Conservation (phyloP, 2,113 vertebrate genomes). For the Melanerpes aurifrons region DNA sequence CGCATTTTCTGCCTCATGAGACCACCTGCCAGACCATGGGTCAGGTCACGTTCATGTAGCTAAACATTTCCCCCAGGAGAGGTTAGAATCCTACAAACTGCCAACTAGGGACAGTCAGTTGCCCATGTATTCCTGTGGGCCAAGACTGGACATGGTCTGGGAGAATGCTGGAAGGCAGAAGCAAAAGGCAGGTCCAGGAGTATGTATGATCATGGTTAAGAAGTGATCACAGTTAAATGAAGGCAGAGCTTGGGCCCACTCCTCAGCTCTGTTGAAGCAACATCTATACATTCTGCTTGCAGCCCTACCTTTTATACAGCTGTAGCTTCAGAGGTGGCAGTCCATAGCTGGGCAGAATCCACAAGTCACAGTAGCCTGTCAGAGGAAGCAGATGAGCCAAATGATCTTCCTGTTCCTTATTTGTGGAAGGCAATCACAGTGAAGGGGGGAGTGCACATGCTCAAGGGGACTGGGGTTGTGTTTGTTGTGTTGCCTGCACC, state of each 20-base stretch:
- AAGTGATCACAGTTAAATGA: background rate
- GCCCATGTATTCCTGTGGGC: background rate
- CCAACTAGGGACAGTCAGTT: background rate
- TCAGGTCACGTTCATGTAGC: background rate
- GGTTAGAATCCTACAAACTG: background rate
- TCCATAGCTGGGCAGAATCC: background rate
- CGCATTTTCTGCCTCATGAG: background rate
- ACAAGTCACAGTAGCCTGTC: background rate
- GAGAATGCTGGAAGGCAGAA: background rate
- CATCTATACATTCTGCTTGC: background rate
- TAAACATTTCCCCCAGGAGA: background rate
- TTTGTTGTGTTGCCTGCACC: background rate
- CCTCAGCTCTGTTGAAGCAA: background rate
- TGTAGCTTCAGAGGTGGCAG: background rate
- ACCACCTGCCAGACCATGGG: background rate
- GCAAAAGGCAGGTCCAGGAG: background rate
- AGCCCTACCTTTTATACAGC: background rate
- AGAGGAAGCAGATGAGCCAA: background rate
- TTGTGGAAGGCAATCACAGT: background rate
- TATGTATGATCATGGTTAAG: background rate
- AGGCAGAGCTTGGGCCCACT: background rate
- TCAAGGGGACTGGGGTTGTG: rapidly evolving
- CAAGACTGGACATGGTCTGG: background rate
- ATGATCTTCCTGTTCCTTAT: background rate
- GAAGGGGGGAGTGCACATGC: background rate